Evolutionary conservation across 2,113 vertebrate species (phyloP).

Genomic region (human (Homo sapiens)): GRCh38 chr2:58608001-58608500

Average conservation of each 20-base stretch:
- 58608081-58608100: neutral
- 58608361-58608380: conserved; percentile 56
- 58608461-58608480: conserved; percentile 35
- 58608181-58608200: neutral
- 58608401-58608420: conserved; percentile 36
- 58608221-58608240: conserved; percentile 11
- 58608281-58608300: conserved; percentile 24
- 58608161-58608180: conserved; percentile 23
- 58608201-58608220: neutral
- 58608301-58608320: conserved; percentile 20
- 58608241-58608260: conserved; percentile 9
- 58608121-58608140: neutral
- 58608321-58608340: conserved; percentile 47
- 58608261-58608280: conserved; percentile 33
- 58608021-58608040: neutral
- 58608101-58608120: conserved; percentile 13
- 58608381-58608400: conserved; percentile 55
- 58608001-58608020: neutral
- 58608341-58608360: conserved; percentile 56
- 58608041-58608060: conserved; percentile 16
- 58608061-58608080: neutral
- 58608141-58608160: neutral
- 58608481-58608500: conserved; percentile 21
- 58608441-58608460: conserved; percentile 30
- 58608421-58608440: conserved; percentile 57